A percentile compares a stretch with the other conserved stretches of the same genome.
Conservation (phyloP, 2,113 vertebrate species). For the Neopipo cinnamomea region DNA sequence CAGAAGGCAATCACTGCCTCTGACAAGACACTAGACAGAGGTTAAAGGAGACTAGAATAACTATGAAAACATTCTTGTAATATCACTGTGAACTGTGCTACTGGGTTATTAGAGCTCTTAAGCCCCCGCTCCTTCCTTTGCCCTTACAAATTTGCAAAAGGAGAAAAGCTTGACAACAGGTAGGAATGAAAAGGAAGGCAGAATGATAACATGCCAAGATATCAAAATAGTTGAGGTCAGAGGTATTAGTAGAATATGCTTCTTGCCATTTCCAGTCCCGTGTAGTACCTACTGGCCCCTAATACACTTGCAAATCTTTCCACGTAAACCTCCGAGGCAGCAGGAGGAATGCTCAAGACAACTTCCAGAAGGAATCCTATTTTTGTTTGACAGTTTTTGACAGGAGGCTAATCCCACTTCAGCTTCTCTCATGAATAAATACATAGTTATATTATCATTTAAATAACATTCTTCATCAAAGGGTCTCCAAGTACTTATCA, state of each 20-base stretch:
- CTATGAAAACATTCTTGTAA: not conserved
- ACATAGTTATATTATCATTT: not conserved
- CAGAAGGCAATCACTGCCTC: not conserved
- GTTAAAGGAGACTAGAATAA: not conserved
- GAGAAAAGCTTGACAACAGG: not conserved
- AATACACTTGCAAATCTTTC: not conserved
- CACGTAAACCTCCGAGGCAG: not conserved
- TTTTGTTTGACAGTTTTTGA: slow-evolving; percentile 50
- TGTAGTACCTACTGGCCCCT: not conserved
- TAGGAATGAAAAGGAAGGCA: not conserved
- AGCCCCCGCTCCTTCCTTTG: not conserved
- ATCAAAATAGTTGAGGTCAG: not conserved
- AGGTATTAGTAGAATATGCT: not conserved
- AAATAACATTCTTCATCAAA: not conserved
- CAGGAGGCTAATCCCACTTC: slow-evolving; percentile 8
- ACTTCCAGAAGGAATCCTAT: slow-evolving; percentile 26
- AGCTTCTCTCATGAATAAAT: slow-evolving; percentile 7
- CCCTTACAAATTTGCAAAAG: not conserved
- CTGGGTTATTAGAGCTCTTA: not conserved
- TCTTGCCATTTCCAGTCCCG: not conserved
- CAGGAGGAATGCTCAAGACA: not conserved
- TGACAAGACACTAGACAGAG: not conserved
- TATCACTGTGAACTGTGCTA: not conserved
- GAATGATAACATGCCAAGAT: not conserved
- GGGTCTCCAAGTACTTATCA: not conserved